Base-by-base conservation (phyloP, 2,888 invertebrate species). In the Leptinotarsa peninsularis region DNA sequence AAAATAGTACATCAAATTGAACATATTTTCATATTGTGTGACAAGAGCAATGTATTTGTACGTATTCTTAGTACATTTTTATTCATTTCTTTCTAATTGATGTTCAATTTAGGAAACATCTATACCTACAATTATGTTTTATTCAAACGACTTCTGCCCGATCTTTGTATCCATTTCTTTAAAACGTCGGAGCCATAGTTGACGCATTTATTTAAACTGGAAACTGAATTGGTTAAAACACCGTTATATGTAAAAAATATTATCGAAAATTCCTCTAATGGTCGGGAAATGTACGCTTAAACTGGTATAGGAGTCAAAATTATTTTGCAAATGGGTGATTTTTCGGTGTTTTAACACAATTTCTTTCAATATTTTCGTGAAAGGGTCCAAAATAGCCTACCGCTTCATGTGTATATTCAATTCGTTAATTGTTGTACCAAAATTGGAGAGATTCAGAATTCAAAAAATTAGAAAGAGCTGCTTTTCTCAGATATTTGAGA, bases 321-420 rank as follows among this genome's bases (percentile, higher is more conserved):
- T 7, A 66, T 71, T 78, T 79, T 71, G 76, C 75, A 77, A 74
- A 68, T 79, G 79, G 60, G 78, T 78, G 75, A 67, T 50, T 63
- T 58, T 71, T 73, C 80, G 84, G 84, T 84, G 85, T 84, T 85
- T 84, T 84, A 82, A 84, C 83, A 79, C 71, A 76, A 50, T 77
- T 77, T 79, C 71, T 60, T 72, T 63, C 66, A 49, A 72, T 76
- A 79, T 83, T 84, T 86, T 80, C 78, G 83, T 85, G 76, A 83
- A 85, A 82, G 86, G 86, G 86, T 86, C 86, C 86, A 86, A 86
- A 86, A 85, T 86, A 86, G 84, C 85, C 84, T 84, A 84, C 74
- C 70, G 73, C 76, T 73, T 76, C 73, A 71, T 76, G 70, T 70
- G 52, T 72, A 68, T 23, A 52, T 74, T 60, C 56, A 23, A 33